phyloP scores from a whole-genome alignment of 1,140 invertebrate genomes.

The Diabrotica undecimpunctata region DNA sequence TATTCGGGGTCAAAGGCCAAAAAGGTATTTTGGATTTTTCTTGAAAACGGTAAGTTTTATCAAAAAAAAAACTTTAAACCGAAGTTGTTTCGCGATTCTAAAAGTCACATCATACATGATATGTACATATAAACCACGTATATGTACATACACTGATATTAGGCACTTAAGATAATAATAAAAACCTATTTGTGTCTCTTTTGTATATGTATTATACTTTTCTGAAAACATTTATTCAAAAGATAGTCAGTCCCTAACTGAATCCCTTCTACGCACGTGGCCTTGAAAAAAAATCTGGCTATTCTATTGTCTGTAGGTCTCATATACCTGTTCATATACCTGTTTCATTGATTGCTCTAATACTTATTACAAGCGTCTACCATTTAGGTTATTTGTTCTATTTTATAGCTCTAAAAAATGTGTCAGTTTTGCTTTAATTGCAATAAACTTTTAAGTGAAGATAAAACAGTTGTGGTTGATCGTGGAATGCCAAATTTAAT shows the following conservation, averaged over 20 bases:
- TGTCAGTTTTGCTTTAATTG: too few relatives aligned
- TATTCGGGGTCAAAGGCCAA: not conserved
- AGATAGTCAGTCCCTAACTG: not conserved
- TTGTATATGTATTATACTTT: too few relatives aligned
- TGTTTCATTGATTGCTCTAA: not conserved
- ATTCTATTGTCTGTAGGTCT: not conserved
- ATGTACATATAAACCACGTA: not conserved
- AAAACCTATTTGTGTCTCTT: not conserved
- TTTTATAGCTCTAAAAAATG: too few relatives aligned
- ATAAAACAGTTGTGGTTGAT: too few relatives aligned
- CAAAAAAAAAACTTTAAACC: too few relatives aligned
- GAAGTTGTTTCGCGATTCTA: too few relatives aligned
- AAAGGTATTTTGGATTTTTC: not conserved
- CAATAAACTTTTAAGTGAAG: too few relatives aligned
- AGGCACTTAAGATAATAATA: not conserved
- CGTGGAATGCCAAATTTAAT: too few relatives aligned
- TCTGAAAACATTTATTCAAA: not conserved
- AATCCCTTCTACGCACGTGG: not conserved
- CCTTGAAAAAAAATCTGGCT: not conserved
- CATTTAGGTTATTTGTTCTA: too few relatives aligned
- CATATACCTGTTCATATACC: not conserved
- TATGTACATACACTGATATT: not conserved
- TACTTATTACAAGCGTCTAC: too few relatives aligned
- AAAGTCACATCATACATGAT: too few relatives aligned
- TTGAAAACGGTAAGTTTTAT: too few relatives aligned